Conservation (phyloP, 2,113 vertebrate genomes). For the Muntiacus muntjak region DNA sequence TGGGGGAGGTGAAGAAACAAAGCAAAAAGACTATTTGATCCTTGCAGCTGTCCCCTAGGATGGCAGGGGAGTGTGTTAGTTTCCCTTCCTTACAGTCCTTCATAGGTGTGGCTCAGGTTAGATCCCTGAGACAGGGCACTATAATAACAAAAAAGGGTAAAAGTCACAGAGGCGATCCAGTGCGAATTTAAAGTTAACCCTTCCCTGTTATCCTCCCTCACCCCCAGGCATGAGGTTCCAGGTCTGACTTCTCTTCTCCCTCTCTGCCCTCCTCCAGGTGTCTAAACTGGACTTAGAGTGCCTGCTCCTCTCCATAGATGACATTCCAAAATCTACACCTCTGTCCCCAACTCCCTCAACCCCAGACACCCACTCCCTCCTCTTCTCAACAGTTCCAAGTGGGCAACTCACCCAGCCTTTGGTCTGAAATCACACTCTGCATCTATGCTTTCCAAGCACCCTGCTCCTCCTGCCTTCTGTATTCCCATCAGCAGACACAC, state of each 20-base stretch:
- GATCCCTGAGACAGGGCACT: not conserved
- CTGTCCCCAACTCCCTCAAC: not conserved
- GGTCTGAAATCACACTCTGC: not conserved
- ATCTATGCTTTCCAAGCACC: too few species aligned
- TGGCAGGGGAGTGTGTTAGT: not conserved
- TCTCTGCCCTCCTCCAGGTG: not conserved
- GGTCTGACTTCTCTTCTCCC: not conserved
- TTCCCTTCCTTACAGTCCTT: not conserved
- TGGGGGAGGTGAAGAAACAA: not conserved
- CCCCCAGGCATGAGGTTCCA: rapidly evolving
- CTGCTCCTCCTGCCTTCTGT: not conserved
- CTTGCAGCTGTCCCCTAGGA: not conserved
- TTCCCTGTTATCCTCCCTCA: not conserved
- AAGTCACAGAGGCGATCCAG: not conserved
- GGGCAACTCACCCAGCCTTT: not conserved
- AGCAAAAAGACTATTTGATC: not conserved
- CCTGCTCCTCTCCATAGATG: not conserved
- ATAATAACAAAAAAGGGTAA: not conserved
- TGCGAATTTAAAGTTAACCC: not conserved
- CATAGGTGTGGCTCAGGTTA: not conserved
- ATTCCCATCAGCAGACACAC: not conserved
- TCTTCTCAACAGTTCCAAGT: not conserved
- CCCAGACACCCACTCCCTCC: not conserved
- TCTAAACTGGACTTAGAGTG: not conserved
- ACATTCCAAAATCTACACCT: not conserved